These are phyloP conservation scores for Caenorhabditis sp. DNA, from an alignment of 2,888 invertebrate genomes.

Conservation along the genomic window DNA sequence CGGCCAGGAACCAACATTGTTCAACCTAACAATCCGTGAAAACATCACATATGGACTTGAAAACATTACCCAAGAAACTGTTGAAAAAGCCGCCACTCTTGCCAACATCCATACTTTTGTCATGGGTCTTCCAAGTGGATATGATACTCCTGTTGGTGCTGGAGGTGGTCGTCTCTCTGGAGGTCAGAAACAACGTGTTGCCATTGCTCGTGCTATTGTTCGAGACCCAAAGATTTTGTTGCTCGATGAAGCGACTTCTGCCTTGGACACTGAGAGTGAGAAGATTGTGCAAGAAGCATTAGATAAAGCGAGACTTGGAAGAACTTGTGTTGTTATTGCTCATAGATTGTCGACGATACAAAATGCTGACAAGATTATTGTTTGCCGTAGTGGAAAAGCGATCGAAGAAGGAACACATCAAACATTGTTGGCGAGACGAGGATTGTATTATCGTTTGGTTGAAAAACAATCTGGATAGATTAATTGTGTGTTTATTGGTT, in stretches of 20 bases:
- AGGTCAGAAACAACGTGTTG: conserved; percentile 59
- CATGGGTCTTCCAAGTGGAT: conserved; percentile 69
- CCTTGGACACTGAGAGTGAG: conserved; percentile 70
- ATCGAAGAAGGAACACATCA: conserved; percentile 63
- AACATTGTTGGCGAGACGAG: conserved; percentile 55
- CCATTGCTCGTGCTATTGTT: conserved; percentile 61
- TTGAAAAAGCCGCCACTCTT: conserved; percentile 66
- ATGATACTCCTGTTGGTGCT: conserved; percentile 57
- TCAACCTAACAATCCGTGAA: conserved; percentile 71
- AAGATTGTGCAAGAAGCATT: conserved; percentile 85
- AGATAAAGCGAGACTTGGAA: conserved; percentile 80
- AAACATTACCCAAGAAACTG: conserved; percentile 41
- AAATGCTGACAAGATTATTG: conserved; percentile 78
- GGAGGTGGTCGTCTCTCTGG: conserved; percentile 55
- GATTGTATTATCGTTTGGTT: conserved; percentile 56
- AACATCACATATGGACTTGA: conserved; percentile 72
- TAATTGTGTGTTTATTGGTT: background rate
- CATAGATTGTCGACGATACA: conserved; percentile 83
- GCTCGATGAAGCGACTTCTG: conserved; percentile 71
- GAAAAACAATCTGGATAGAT: conserved; percentile 36
- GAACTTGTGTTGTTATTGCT: conserved; percentile 87
- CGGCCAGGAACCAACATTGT: conserved; percentile 73
- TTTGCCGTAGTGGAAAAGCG: conserved; percentile 65
- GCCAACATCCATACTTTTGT: conserved; percentile 73
- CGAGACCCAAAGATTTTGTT: conserved; percentile 60